These are phyloP conservation scores for Percopsis transmontana DNA, from an alignment of 2,113 vertebrate genomes.

Conservation along the genomic window DNA sequence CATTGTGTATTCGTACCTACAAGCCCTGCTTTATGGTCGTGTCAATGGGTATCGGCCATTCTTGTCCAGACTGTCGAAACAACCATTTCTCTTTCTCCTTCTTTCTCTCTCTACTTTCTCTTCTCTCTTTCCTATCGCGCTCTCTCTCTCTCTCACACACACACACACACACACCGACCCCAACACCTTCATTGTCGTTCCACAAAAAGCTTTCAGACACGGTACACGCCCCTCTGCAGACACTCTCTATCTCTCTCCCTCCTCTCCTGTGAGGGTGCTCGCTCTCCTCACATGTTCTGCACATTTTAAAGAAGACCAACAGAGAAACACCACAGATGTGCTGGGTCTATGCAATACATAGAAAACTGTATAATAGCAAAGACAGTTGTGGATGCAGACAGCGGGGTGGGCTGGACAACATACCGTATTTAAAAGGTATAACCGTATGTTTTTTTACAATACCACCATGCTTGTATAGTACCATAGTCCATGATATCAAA, in stretches of 20 bases:
- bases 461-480: too few species aligned
- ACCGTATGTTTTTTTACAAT: too few species aligned
- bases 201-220: conserved; percentile 15
- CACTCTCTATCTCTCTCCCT: conserved; percentile 6
- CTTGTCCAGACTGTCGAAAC: neutral
- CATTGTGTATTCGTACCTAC: conserved; percentile 22
- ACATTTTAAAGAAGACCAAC: neutral
- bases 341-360: too few species aligned
- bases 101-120: neutral
- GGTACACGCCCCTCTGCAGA: conserved; percentile 38
- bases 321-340: too few species aligned
- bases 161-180: neutral
- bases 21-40: neutral
- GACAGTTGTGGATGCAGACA: too few species aligned
- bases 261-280: neutral
- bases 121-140: neutral
- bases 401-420: too few species aligned
- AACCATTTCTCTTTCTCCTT: conserved; percentile 8
- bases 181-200: conserved; percentile 8
- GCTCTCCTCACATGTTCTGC: neutral
- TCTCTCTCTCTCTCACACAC: neutral
- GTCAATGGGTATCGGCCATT: neutral
- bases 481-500: too few species aligned
- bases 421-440: too few species aligned
- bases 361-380: too few species aligned